A percentile compares a stretch with the other conserved stretches of the same genome.
Conservation (phyloP, 2,113 vertebrate genomes). For the Caracal caracal region DNA sequence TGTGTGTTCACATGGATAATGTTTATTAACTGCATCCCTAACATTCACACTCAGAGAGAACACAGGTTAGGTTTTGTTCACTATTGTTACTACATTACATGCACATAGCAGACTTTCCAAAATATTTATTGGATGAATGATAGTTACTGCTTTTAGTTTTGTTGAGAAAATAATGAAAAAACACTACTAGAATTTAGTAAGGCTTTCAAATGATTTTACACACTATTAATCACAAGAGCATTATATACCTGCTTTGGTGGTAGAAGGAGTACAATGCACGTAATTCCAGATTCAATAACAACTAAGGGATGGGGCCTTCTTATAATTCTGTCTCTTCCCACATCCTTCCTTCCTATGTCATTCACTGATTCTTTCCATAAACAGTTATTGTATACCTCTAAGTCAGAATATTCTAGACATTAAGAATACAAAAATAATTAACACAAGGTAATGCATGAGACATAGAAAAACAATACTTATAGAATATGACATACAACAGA, state of each 20-base stretch:
- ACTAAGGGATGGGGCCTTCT: background rate
- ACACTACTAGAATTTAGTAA: background rate
- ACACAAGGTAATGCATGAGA: background rate
- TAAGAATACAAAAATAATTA: constrained; percentile 38
- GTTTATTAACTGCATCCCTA: background rate
- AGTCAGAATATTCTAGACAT: background rate
- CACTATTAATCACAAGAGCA: constrained; percentile 6
- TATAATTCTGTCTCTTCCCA: background rate
- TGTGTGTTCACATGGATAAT: background rate
- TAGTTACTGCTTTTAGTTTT: background rate
- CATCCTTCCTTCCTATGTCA: background rate
- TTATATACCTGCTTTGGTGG: background rate
- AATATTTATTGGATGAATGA: background rate
- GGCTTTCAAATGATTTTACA: constrained; percentile 2
- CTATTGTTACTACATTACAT: background rate
- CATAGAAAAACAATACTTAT: background rate
- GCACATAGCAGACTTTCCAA: background rate
- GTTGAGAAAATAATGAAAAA: constrained; percentile 43
- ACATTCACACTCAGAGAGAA: background rate
- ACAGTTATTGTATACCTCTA: background rate
- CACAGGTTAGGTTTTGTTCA: background rate
- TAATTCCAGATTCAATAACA: background rate
- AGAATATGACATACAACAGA: background rate
- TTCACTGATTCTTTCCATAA: constrained; percentile 43
- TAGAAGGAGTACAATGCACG: background rate